Conservation (phyloP, 2,888 invertebrate species). For the Agrotis exclamationis region DNA sequence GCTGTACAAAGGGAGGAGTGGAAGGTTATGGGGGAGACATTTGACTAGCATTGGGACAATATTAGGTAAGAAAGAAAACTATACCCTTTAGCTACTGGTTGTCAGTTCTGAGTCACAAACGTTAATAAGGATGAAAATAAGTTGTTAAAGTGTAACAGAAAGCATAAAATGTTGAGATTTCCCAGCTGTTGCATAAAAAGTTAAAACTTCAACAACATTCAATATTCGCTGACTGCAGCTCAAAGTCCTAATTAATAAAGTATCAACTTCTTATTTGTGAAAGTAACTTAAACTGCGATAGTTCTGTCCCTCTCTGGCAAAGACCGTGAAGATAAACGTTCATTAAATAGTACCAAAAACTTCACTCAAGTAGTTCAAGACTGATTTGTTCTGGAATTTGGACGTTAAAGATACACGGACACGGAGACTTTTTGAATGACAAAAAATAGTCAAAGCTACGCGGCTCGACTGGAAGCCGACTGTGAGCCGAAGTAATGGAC, state of each 20-base stretch:
- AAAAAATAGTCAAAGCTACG: background rate
- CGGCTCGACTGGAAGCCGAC: too few relatives aligned
- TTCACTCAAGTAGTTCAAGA: constrained; percentile 21
- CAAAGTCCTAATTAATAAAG: constrained; percentile 58
- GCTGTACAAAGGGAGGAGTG: too few relatives aligned
- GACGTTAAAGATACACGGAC: background rate
- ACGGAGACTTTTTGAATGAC: background rate
- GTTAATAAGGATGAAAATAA: background rate
- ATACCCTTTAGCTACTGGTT: too few relatives aligned
- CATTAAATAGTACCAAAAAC: constrained; percentile 50
- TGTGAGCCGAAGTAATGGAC: too few relatives aligned
- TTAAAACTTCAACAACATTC: constrained; percentile 26
- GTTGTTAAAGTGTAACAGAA: background rate
- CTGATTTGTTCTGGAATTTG: constrained; percentile 7
- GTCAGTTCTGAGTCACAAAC: background rate
- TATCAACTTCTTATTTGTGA: constrained; percentile 55
- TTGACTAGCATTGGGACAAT: too few relatives aligned
- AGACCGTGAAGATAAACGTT: constrained; percentile 48
- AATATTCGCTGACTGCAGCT: constrained; percentile 45
- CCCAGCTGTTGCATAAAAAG: constrained; percentile 19
- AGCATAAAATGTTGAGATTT: constrained; percentile 16
- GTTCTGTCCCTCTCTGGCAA: constrained; percentile 17
- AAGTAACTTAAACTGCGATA: constrained; percentile 50
- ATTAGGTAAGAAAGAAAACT: too few relatives aligned
- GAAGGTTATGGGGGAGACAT: too few relatives aligned